These are phyloP conservation scores for Caranx ignobilis DNA, from an alignment of 2,113 vertebrate genomes.

Conservation along the genomic window DNA sequence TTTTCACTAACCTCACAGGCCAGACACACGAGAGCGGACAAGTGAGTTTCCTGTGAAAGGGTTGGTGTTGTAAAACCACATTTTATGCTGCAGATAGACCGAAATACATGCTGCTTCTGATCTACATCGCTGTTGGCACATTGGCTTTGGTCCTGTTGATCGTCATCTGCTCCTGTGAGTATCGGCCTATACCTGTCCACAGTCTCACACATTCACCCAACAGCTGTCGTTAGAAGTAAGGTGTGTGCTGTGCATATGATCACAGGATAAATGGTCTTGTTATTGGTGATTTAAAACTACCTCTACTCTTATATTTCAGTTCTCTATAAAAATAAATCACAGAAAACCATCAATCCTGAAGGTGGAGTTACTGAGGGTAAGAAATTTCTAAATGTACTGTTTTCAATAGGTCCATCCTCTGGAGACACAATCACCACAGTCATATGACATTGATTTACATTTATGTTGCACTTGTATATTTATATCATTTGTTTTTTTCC, in stretches of 20 bases:
- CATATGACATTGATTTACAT: background rate
- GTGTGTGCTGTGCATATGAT: background rate
- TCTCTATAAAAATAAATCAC: background rate
- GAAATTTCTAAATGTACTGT: background rate
- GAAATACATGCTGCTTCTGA: background rate
- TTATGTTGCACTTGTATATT: too few relatives aligned
- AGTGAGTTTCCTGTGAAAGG: conserved; percentile 53
- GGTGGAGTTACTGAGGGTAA: conserved; percentile 3
- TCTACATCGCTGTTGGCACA: conserved; percentile 42
- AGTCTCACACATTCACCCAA: background rate
- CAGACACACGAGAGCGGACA: background rate
- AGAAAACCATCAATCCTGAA: background rate
- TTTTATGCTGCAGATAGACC: background rate
- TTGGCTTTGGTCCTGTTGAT: conserved; percentile 49
- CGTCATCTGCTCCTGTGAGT: conserved; percentile 56
- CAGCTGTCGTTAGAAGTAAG: background rate
- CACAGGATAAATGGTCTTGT: background rate
- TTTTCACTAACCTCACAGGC: background rate
- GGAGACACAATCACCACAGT: too few relatives aligned
- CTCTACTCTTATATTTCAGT: conserved; percentile 35
- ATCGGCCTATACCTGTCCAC: background rate
- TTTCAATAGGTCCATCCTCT: background rate
- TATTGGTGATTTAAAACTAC: background rate
- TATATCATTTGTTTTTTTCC: too few relatives aligned
- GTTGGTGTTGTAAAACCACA: conserved; percentile 36